Evolutionary conservation across 2,797 vertebrate species (phyloP).

Genomic region (Florisuga fusca): DNA sequence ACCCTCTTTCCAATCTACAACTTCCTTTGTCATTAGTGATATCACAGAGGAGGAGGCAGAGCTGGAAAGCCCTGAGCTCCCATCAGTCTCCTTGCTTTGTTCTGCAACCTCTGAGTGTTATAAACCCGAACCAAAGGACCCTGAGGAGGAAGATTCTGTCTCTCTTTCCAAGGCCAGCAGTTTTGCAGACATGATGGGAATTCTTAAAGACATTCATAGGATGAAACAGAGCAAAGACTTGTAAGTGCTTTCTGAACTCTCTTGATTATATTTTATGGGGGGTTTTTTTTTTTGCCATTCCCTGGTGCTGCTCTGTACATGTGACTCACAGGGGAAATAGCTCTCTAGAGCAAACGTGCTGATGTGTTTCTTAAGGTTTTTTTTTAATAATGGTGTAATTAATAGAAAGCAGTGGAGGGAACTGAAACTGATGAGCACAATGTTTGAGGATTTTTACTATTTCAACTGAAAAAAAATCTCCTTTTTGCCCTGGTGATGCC

Average conservation of each 20-base stretch:
- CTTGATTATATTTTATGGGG: too few species aligned
- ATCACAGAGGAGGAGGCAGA: constrained; percentile 95
- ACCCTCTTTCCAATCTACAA: constrained; percentile 90
- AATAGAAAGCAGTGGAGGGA: background rate
- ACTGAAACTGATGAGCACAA: background rate
- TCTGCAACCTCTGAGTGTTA: constrained; percentile 91
- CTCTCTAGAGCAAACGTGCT: background rate
- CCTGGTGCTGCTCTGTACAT: background rate
- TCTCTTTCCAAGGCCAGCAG: constrained; percentile 99
- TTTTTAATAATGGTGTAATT: background rate
- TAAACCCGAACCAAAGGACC: constrained; percentile 81
- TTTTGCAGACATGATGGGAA: constrained; percentile 98
- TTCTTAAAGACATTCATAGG: constrained; percentile 97
- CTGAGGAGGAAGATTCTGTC: constrained; percentile 92
- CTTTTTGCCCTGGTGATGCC: background rate
- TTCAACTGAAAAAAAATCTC: background rate
- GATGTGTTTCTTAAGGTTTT: background rate
- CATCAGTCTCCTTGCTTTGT: constrained; percentile 87
- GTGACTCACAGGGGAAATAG: background rate
- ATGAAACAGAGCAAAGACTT: constrained; percentile 98
- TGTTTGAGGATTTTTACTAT: background rate
- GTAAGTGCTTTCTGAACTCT: constrained; percentile 75
- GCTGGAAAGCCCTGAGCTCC: constrained; percentile 89
- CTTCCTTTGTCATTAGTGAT: constrained; percentile 98
- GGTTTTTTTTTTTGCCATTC: too few species aligned